phyloP scores from a whole-genome alignment of 2,113 vertebrate species.

The Engystomops pustulosus region DNA sequence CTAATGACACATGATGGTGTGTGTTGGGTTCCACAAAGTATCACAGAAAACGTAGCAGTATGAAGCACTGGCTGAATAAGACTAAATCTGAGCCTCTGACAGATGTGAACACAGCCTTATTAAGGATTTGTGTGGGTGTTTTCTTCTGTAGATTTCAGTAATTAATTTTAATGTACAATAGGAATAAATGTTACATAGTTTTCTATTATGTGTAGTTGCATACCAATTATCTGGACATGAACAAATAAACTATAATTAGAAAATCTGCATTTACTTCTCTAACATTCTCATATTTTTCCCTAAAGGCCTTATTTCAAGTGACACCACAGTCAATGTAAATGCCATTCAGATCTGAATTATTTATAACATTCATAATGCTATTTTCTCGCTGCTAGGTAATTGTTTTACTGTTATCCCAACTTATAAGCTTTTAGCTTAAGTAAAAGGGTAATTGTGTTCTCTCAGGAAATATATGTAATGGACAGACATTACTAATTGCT shows the following conservation, averaged over 20 bases:
- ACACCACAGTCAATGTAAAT: neutral
- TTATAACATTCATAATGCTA: neutral
- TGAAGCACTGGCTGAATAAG: neutral
- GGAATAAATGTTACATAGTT: neutral
- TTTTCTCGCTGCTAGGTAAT: neutral
- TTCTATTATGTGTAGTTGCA: neutral
- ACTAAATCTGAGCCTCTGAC: neutral
- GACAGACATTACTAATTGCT: neutral
- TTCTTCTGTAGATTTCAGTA: neutral
- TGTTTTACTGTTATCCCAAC: conserved; percentile 8
- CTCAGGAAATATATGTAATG: neutral
- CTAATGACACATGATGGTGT: too few species aligned
- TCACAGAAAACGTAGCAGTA: too few species aligned
- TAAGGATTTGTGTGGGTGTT: neutral
- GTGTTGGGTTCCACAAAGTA: too few species aligned
- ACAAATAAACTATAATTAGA: neutral
- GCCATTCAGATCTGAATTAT: conserved; percentile 4
- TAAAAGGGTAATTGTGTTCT: conserved; percentile 2
- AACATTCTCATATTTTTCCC: neutral
- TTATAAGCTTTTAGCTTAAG: neutral
- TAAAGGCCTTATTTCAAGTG: neutral
- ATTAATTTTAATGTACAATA: neutral
- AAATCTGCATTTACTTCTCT: conserved; percentile 2
- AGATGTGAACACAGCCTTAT: neutral
- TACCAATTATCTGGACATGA: conserved; percentile 5